These are phyloP conservation scores for Galeopsomyia nigrocyanea DNA, from an alignment of 2,888 invertebrate species.

Conservation along the genomic window DNA sequence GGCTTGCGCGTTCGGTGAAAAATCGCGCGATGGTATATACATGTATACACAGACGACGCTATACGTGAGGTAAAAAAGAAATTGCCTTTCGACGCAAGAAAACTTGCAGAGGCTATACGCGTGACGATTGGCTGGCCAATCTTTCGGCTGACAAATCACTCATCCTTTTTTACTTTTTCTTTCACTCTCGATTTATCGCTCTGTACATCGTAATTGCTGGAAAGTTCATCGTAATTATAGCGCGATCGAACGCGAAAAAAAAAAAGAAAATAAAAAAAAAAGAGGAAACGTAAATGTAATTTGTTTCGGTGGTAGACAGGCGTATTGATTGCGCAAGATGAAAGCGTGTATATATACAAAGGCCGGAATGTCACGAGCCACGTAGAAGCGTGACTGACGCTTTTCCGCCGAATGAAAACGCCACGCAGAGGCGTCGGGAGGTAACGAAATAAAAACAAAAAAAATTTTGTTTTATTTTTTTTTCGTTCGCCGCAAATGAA, in stretches of 20 bases:
- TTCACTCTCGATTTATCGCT: neutral
- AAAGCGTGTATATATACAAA: slow-evolving; percentile 31
- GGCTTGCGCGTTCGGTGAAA: slow-evolving; percentile 10
- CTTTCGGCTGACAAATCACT: slow-evolving; percentile 42
- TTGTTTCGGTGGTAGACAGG: slow-evolving; percentile 4
- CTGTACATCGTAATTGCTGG: neutral
- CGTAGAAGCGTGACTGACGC: slow-evolving; percentile 26
- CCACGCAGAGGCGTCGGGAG: neutral
- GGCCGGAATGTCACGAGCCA: slow-evolving; percentile 1
- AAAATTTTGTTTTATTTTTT: too few species aligned
- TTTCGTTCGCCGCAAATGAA: slow-evolving; percentile 25
- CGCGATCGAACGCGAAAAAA: slow-evolving; percentile 10
- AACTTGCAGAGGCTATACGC: neutral
- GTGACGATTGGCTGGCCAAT: slow-evolving; percentile 34
- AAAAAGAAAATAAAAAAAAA: slow-evolving; percentile 7
- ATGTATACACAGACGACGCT: neutral
- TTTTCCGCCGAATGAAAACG: slow-evolving; percentile 35
- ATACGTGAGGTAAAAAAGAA: slow-evolving; percentile 19
- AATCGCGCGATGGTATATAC: neutral
- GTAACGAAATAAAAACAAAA: too few species aligned
- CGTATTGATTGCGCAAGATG: slow-evolving; percentile 33
- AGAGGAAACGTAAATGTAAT: slow-evolving; percentile 13
- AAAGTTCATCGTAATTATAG: neutral
- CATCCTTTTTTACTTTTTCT: neutral
- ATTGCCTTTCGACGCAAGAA: slow-evolving; percentile 17